These are phyloP conservation scores for Heliconius eleuchia DNA, from an alignment of 1,140 invertebrate genomes.

Conservation along the genomic window DNA sequence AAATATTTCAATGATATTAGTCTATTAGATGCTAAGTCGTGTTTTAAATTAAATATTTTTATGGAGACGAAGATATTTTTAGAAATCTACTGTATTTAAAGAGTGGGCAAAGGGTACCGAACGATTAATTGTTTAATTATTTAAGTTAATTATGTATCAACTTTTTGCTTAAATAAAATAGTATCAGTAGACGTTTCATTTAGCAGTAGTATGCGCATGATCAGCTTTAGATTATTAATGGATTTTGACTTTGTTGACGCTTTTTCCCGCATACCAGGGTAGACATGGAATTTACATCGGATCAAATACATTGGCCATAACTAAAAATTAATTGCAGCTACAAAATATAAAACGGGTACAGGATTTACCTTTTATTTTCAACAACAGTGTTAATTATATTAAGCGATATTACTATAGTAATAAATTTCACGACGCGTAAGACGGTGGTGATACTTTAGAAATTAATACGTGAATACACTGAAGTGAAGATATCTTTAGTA, in stretches of 20 bases:
- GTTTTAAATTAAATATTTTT: background rate
- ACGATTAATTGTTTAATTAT: too few relatives aligned
- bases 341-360: constrained; percentile 42
- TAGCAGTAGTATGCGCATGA: too few relatives aligned
- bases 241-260: too few relatives aligned
- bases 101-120: too few relatives aligned
- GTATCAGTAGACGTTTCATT: too few relatives aligned
- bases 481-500: constrained; percentile 1
- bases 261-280: too few relatives aligned
- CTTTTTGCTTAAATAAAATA: too few relatives aligned
- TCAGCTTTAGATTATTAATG: too few relatives aligned
- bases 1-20: background rate
- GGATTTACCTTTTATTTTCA: constrained; percentile 40
- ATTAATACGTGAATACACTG: constrained; percentile 20
- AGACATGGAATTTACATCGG: background rate
- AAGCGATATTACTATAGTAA: constrained; percentile 12
- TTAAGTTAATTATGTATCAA: too few relatives aligned
- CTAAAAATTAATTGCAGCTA: constrained; percentile 25
- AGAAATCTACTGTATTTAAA: background rate
- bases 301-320: constrained; percentile 29
- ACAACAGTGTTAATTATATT: constrained; percentile 50
- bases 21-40: background rate
- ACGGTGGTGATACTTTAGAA: constrained; percentile 17
- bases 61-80: background rate
- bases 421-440: constrained; percentile 13